phyloP scores from a whole-genome alignment of 2,797 vertebrate species.

The Nannoperca australis region DNA sequence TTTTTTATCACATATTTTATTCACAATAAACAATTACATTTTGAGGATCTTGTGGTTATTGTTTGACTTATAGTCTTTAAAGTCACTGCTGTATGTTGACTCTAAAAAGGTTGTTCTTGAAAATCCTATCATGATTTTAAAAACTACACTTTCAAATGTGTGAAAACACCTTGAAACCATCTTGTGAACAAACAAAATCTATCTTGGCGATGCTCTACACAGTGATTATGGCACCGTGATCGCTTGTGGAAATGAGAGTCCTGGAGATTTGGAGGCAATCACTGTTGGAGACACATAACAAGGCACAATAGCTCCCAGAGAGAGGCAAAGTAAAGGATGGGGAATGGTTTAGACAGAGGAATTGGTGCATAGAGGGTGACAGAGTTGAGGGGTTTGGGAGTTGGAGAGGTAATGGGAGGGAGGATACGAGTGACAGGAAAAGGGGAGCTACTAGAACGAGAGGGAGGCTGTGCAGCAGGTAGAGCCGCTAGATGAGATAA shows the following conservation, averaged over 20 bases:
- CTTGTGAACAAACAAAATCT: conserved; percentile 41
- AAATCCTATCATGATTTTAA: background rate
- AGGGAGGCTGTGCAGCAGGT: conserved; percentile 64
- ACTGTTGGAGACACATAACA: conserved; percentile 52
- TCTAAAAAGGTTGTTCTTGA: background rate
- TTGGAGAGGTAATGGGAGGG: conserved; percentile 56
- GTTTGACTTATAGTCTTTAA: background rate
- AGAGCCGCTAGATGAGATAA: conserved; percentile 81
- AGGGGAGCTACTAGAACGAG: conserved; percentile 42
- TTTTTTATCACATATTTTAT: too few species aligned
- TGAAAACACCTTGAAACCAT: conserved; percentile 23
- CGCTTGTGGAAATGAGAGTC: conserved; percentile 60
- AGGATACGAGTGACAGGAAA: conserved; percentile 61
- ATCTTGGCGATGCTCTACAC: conserved; percentile 16
- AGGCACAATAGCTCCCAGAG: conserved; percentile 50
- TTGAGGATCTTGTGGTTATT: background rate
- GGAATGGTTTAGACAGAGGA: conserved; percentile 62
- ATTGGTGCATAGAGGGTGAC: conserved; percentile 64
- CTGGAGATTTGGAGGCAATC: conserved; percentile 67
- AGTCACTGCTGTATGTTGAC: background rate
- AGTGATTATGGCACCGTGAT: conserved; percentile 41
- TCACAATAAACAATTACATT: background rate
- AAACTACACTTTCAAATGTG: conserved; percentile 1
- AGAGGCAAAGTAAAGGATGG: conserved; percentile 42
- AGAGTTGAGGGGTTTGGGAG: conserved; percentile 54